Conservation (phyloP, 2,797 vertebrate species). For the Schizothorax lantsangensis region DNA sequence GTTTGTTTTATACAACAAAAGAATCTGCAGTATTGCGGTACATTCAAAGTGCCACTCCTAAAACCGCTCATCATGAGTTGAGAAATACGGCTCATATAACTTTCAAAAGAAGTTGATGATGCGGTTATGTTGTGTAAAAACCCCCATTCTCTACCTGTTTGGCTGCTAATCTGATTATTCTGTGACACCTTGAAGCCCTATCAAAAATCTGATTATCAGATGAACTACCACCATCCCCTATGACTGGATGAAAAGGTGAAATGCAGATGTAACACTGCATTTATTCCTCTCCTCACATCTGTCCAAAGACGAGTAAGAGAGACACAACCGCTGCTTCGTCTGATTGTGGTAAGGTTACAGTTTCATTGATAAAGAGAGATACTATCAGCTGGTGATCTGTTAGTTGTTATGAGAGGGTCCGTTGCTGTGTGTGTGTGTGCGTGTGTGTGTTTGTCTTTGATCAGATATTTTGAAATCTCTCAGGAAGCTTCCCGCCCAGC, state of each 20-base stretch:
- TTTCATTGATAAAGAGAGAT: conserved; percentile 67
- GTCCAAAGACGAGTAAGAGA: conserved; percentile 47
- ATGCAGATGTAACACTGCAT: conserved; percentile 75
- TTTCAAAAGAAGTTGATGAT: conserved; percentile 72
- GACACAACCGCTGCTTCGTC: conserved; percentile 52
- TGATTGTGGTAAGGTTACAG: conserved; percentile 70
- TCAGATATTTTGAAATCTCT: conserved; percentile 64
- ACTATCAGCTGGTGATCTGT: conserved; percentile 32
- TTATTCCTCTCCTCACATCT: conserved; percentile 72
- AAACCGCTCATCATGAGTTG: conserved; percentile 62
- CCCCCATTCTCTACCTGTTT: conserved; percentile 67
- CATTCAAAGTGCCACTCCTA: conserved; percentile 30
- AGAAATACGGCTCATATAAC: conserved; percentile 65
- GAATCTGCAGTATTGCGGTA: neutral
- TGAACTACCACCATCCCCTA: conserved; percentile 70
- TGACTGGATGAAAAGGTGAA: conserved; percentile 75
- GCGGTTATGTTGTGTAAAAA: conserved; percentile 71
- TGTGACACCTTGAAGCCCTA: conserved; percentile 62
- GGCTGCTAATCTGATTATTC: conserved; percentile 73
- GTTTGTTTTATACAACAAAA: conserved; percentile 3
- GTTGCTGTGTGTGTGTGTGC: conserved; percentile 30
- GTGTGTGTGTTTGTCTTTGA: conserved; percentile 55
- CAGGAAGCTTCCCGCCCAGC: conserved; percentile 65
- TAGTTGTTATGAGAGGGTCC: conserved; percentile 27
- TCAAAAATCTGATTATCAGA: conserved; percentile 62